phyloP scores from a whole-genome alignment of 2,888 invertebrate genomes.

The Lasiommata megera region DNA sequence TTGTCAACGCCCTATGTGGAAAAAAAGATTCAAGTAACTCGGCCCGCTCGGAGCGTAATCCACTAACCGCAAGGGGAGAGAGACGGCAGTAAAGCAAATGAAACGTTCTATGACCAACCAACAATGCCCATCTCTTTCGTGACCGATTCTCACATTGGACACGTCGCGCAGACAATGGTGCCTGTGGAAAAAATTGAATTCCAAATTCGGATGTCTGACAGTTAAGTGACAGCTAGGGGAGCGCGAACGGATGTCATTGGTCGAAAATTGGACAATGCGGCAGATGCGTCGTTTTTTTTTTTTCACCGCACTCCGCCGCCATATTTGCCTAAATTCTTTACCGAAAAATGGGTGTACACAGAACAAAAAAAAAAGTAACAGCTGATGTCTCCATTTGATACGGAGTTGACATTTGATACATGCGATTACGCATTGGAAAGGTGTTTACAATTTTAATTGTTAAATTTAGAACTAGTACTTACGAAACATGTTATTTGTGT shows the following conservation, averaged over 20 bases:
- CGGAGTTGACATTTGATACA: slow-evolving; percentile 61
- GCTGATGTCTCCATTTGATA: slow-evolving; percentile 67
- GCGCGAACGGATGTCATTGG: slow-evolving; percentile 68
- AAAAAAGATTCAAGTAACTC: slow-evolving; percentile 11
- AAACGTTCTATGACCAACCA: neutral
- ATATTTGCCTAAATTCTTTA: slow-evolving; percentile 67
- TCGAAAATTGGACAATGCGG: slow-evolving; percentile 73
- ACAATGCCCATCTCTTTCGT: neutral
- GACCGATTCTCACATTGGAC: neutral
- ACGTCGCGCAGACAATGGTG: slow-evolving; percentile 1
- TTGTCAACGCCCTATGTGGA: slow-evolving; percentile 66
- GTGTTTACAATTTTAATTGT: slow-evolving; percentile 10
- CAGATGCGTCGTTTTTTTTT: slow-evolving; percentile 71
- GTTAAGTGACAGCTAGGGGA: slow-evolving; percentile 78
- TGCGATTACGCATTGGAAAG: slow-evolving; percentile 39
- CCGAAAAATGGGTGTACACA: slow-evolving; percentile 45
- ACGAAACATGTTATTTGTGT: neutral
- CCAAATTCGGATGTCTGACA: slow-evolving; percentile 59
- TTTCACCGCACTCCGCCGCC: slow-evolving; percentile 60
- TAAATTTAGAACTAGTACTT: neutral
- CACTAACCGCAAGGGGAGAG: neutral
- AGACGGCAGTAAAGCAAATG: neutral
- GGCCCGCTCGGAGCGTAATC: neutral
- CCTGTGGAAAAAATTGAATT: slow-evolving; percentile 57
- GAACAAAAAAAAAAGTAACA: slow-evolving; percentile 39